These are phyloP conservation scores for Hippocampus zosterae DNA, from an alignment of 2,113 vertebrate genomes.

Conservation along the genomic window DNA sequence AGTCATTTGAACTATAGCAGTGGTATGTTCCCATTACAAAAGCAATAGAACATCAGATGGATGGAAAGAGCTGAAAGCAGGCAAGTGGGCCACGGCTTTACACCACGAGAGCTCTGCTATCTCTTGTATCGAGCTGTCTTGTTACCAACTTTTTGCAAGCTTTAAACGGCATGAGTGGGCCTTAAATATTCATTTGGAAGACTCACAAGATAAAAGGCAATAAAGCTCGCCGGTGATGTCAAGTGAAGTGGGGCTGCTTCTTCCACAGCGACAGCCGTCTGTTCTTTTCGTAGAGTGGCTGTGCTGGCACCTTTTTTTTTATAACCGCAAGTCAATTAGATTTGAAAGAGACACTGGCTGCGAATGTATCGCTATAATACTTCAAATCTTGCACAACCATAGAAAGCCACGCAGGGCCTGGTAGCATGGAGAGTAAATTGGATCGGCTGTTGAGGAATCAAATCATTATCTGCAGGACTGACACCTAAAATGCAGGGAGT, in stretches of 20 bases:
- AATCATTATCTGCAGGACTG: slow-evolving; percentile 14
- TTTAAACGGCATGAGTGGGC: slow-evolving; percentile 46
- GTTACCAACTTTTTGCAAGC: slow-evolving; percentile 41
- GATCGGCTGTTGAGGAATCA: slow-evolving; percentile 31
- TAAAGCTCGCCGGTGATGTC: slow-evolving; percentile 57
- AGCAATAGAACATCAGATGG: not conserved
- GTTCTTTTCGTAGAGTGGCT: slow-evolving; percentile 51
- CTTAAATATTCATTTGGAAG: slow-evolving; percentile 60
- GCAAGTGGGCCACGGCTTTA: slow-evolving; percentile 18
- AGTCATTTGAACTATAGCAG: not conserved
- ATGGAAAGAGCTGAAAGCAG: slow-evolving; percentile 5
- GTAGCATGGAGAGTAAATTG: slow-evolving; percentile 12
- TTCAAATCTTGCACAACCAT: slow-evolving; percentile 59
- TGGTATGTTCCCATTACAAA: slow-evolving; percentile 5
- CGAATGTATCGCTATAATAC: slow-evolving; percentile 60
- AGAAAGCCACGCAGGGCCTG: slow-evolving; percentile 34
- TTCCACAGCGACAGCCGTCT: slow-evolving; percentile 38
- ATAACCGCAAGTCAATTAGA: slow-evolving; percentile 61
- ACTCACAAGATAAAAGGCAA: slow-evolving; percentile 65
- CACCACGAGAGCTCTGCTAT: slow-evolving; percentile 21
- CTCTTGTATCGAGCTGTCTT: slow-evolving; percentile 20
- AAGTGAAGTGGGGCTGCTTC: slow-evolving; percentile 59
- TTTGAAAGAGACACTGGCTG: slow-evolving; percentile 48
- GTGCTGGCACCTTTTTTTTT: slow-evolving; percentile 51
- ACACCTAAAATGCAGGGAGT: slow-evolving; percentile 15